A percentile compares a stretch with the other conserved stretches of the same genome.
These are phyloP conservation scores for Monodelphis domestica DNA, from an alignment of 2,797 vertebrate genomes.

Conservation along the genomic window DNA sequence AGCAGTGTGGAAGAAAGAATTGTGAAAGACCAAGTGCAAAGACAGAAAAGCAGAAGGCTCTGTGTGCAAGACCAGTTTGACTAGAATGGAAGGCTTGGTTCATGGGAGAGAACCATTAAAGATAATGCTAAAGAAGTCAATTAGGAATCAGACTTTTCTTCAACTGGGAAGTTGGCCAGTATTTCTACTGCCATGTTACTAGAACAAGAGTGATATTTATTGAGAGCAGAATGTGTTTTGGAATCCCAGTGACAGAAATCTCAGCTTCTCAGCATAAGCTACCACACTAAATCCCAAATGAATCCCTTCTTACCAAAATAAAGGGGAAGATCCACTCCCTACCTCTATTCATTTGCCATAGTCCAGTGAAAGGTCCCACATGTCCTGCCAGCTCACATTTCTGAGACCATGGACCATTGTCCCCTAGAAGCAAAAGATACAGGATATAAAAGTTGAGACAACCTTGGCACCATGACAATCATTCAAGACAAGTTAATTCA, in stretches of 20 bases:
- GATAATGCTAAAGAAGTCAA: background rate
- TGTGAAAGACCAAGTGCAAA: background rate
- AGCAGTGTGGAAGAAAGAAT: background rate
- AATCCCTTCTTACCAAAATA: background rate
- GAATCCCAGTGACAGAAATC: background rate
- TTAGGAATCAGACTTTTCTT: background rate
- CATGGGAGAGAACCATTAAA: background rate
- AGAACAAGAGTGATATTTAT: background rate
- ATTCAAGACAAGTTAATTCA: background rate
- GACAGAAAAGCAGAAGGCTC: background rate
- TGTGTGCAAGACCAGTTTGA: background rate
- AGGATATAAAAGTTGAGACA: background rate
- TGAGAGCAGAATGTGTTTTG: rapidly evolving
- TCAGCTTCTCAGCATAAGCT: background rate
- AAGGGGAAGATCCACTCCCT: slow-evolving; percentile 22
- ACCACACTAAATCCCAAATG: background rate
- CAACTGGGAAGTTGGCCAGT: background rate
- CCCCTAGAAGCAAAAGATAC: slow-evolving; percentile 86
- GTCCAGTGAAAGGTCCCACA: slow-evolving; percentile 91
- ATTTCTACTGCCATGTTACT: background rate
- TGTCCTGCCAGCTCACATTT: slow-evolving; percentile 95
- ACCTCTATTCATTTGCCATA: slow-evolving; percentile 94
- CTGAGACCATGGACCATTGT: slow-evolving; percentile 97
- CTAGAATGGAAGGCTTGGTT: background rate
- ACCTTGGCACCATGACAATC: background rate